Percentiles rank a stretch among this genome's conserved stretches.
phyloP scores from a whole-genome alignment of 2,113 vertebrate genomes.

The Oceanites oceanicus region DNA sequence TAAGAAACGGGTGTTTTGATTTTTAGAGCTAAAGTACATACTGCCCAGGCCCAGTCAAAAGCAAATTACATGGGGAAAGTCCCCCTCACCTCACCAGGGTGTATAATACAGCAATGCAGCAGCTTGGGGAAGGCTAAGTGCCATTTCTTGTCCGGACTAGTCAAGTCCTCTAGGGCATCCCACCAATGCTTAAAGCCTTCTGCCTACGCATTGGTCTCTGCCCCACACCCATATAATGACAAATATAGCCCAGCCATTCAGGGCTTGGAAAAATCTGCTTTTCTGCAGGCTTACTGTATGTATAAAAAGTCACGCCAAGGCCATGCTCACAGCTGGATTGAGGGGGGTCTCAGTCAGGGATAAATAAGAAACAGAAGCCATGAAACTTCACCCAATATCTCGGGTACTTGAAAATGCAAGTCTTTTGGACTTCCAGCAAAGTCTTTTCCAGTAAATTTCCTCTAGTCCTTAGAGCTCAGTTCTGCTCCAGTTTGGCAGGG shows the following conservation, averaged over 20 bases:
- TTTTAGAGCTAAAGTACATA: not conserved
- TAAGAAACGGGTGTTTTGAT: not conserved
- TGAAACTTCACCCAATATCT: not conserved
- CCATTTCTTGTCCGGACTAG: not conserved
- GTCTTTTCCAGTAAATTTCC: not conserved
- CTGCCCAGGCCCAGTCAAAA: not conserved
- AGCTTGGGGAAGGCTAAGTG: not conserved
- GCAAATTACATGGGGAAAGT: not conserved
- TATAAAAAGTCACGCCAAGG: not conserved
- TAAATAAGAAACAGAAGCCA: not conserved
- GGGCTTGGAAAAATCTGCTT: not conserved
- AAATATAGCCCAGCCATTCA: not conserved
- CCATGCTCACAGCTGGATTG: not conserved
- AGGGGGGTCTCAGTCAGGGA: not conserved
- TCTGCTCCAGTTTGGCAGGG: not conserved
- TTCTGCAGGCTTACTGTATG: not conserved
- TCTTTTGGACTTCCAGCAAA: not conserved
- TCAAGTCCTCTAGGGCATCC: not conserved
- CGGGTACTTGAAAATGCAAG: not conserved
- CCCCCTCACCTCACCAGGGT: not conserved
- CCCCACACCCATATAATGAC: not conserved
- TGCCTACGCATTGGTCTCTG: not conserved
- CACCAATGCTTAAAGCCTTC: not conserved
- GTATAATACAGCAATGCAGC: rapidly evolving
- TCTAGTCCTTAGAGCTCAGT: not conserved